Percentiles rank a stretch among this genome's conserved stretches.
These are phyloP conservation scores for Apantesis nais DNA, from an alignment of 2,888 invertebrate species.

Conservation along the genomic window DNA sequence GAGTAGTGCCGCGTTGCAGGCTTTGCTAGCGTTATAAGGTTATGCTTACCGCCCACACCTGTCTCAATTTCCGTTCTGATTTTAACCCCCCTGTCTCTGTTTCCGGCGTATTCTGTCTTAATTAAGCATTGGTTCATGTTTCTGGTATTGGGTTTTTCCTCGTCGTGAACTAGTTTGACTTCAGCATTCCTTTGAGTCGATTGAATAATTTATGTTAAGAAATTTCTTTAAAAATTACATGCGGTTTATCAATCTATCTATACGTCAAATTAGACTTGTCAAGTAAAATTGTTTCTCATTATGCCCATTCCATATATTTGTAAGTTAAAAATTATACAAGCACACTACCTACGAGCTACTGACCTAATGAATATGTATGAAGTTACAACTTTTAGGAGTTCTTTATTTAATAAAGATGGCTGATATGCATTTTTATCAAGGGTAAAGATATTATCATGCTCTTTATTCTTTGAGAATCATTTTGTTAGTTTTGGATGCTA, in stretches of 20 bases:
- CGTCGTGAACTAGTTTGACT: too few species aligned
- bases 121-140: too few species aligned
- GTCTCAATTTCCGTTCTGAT: too few species aligned
- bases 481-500: too few species aligned
- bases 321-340: constrained; percentile 22
- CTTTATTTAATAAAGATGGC: constrained; percentile 2
- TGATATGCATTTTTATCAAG: not conserved
- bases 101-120: too few species aligned
- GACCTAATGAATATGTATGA: constrained; percentile 11
- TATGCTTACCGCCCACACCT: too few species aligned
- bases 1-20: too few species aligned
- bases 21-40: too few species aligned
- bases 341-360: not conserved
- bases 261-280: constrained; percentile 1
- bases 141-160: too few species aligned
- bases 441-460: not conserved
- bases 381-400: not conserved
- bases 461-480: not conserved
- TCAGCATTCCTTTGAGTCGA: too few species aligned
- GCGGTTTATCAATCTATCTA: not conserved
- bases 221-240: not conserved
- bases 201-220: not conserved
- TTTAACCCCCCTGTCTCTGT: too few species aligned
- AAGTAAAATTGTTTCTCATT: constrained; percentile 2
- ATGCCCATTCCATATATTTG: constrained; percentile 1